Evolutionary conservation across 2,888 invertebrate species (phyloP).

Genomic region (Galerucella pusilla): DNA sequence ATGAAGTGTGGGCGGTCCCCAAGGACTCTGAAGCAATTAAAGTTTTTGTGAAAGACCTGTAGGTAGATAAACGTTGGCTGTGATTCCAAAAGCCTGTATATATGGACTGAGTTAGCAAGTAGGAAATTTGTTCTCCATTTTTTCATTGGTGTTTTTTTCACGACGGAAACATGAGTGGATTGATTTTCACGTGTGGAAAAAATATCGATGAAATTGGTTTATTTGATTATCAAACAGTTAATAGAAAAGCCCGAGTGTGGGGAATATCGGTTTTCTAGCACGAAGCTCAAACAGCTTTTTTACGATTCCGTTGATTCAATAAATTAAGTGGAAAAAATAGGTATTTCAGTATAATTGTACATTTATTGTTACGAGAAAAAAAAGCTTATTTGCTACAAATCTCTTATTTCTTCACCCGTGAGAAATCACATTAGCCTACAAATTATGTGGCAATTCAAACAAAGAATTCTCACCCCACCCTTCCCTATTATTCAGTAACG

Average conservation of each 20-base stretch:
- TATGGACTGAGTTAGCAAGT: slow-evolving; percentile 11
- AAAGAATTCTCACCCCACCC: no score
- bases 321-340: no score
- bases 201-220: not conserved
- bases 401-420: no score
- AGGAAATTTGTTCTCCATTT: slow-evolving; percentile 8
- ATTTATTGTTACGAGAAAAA: no score
- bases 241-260: not conserved
- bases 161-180: not conserved
- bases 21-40: slow-evolving; percentile 27
- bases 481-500: no score
- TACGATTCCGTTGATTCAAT: not conserved
- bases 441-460: no score
- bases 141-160: not conserved
- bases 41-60: slow-evolving; percentile 31
- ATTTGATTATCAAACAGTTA: not conserved
- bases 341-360: no score
- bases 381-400: no score
- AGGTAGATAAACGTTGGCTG: slow-evolving; percentile 34
- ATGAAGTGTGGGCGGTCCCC: slow-evolving; percentile 12
- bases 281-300: not conserved
- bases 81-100: slow-evolving; percentile 42
- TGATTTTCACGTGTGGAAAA: not conserved
- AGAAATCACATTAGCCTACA: no score
- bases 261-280: not conserved